Evolutionary conservation across 2,113 vertebrate species (phyloP).

Genomic region (Vombatus ursinus): DNA sequence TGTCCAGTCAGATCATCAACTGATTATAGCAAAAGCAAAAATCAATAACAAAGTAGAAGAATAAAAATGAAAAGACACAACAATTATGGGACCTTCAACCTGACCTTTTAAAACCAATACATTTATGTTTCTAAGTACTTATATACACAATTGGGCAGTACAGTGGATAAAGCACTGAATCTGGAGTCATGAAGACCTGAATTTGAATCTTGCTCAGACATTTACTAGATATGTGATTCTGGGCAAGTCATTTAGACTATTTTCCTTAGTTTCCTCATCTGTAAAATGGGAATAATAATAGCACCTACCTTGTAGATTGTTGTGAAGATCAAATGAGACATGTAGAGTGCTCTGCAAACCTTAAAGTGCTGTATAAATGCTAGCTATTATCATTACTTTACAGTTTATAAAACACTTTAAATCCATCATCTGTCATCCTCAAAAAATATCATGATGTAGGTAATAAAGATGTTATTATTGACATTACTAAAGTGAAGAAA

Average conservation of each 20-base stretch:
- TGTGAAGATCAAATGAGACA: too few relatives aligned
- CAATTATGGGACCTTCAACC: background rate
- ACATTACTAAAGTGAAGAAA: background rate
- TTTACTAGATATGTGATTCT: too few relatives aligned
- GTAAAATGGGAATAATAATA: too few relatives aligned
- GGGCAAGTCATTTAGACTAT: too few relatives aligned
- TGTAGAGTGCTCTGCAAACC: too few relatives aligned
- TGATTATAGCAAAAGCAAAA: background rate
- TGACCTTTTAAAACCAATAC: background rate
- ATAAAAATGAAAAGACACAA: background rate
- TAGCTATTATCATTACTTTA: too few relatives aligned
- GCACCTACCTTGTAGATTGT: too few relatives aligned
- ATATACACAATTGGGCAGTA: background rate
- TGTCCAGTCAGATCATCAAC: background rate
- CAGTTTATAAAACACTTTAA: too few relatives aligned
- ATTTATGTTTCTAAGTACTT: background rate
- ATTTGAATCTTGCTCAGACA: background rate
- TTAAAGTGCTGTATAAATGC: too few relatives aligned
- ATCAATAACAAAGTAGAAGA: background rate
- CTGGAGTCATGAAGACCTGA: background rate
- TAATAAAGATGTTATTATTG: background rate
- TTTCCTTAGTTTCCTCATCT: too few relatives aligned
- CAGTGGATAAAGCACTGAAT: background rate
- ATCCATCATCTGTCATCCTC: too few relatives aligned
- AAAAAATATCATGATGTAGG: too few relatives aligned